phyloP scores from a whole-genome alignment of 2,113 vertebrate species.

The Motacilla alba region DNA sequence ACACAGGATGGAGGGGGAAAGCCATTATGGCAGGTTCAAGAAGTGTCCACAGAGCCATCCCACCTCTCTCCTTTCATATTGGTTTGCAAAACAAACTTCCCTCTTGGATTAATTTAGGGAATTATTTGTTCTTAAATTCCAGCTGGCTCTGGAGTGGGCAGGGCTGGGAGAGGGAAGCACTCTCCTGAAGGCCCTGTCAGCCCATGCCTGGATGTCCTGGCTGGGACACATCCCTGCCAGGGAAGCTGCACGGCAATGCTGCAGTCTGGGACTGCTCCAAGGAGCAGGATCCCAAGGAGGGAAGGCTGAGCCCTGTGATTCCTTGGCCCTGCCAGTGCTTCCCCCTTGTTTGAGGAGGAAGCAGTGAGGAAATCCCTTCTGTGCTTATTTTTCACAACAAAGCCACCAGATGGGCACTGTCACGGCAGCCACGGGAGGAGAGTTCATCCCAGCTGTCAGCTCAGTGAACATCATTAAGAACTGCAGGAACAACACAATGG shows the following conservation, averaged over 20 bases:
- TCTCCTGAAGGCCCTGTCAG: not conserved
- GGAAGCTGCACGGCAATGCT: not conserved
- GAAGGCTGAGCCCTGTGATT: not conserved
- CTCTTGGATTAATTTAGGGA: not conserved
- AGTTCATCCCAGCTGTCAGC: not conserved
- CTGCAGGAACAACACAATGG: not conserved
- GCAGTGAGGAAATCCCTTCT: not conserved
- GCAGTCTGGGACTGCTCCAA: not conserved
- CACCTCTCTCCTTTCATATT: not conserved
- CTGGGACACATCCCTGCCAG: not conserved
- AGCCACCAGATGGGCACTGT: accelerated
- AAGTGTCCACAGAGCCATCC: not conserved
- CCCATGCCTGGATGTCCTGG: not conserved
- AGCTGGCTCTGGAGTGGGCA: not conserved
- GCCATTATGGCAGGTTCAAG: not conserved
- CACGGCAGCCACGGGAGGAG: not conserved
- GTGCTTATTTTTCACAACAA: not conserved
- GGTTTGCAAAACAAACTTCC: not conserved
- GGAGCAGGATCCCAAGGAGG: not conserved
- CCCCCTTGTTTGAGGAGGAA: not conserved
- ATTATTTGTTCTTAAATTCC: not conserved
- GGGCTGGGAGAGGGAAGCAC: not conserved
- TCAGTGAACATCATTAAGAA: not conserved
- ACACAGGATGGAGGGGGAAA: not conserved
- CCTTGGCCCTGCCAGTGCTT: not conserved